Base-by-base conservation (phyloP, 2,797 vertebrate genomes). In the Jordanella pulchra region DNA sequence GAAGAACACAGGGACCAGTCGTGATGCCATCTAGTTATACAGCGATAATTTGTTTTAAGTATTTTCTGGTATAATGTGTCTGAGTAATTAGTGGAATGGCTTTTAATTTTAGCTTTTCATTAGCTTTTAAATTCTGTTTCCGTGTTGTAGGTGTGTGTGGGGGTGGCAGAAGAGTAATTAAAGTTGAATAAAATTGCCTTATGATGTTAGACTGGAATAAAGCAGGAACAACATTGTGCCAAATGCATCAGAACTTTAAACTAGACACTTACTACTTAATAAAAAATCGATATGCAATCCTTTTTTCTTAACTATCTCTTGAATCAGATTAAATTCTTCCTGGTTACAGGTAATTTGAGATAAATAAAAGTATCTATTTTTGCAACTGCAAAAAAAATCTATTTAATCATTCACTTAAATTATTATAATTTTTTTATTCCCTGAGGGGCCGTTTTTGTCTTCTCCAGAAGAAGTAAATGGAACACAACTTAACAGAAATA, bases 31-130 rank as follows among this genome's bases (percentile, higher is more conserved):
- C 23, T 35, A 60, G 32, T 35, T 35, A 35, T 30, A 35, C 56
- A 23, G 30, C 9, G 30, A 6, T 35, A 35, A 60, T 60, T 58
- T 58, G 55, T 32, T 58, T 18, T 17, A n/a, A 58, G 55, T 58
- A 15, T 30, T 32, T 35, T 58, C 23, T 32, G 32, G 17, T 30
- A 60, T 35, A 60, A 60, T 60, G 30, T 35, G 18, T 60, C 6
- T 60, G 7, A 60, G 56, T 17, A 60, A 23, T 60, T 60, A 13
- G 56, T 35, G 56, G 56, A 60, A 60, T 35, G 30, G 18, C 18
- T 60, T 60, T 60, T 60, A 35, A 32, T 35, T 60, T 60, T 21
- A 60, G 30, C 56, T 60, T 60, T 60, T 35, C 30, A 60, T 60
- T 35, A 35, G 30, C 56, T 60, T 60, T 30, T 60, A 4, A 60